Base-by-base conservation (phyloP, 2,797 vertebrate species). In the Gallinago stenura region DNA sequence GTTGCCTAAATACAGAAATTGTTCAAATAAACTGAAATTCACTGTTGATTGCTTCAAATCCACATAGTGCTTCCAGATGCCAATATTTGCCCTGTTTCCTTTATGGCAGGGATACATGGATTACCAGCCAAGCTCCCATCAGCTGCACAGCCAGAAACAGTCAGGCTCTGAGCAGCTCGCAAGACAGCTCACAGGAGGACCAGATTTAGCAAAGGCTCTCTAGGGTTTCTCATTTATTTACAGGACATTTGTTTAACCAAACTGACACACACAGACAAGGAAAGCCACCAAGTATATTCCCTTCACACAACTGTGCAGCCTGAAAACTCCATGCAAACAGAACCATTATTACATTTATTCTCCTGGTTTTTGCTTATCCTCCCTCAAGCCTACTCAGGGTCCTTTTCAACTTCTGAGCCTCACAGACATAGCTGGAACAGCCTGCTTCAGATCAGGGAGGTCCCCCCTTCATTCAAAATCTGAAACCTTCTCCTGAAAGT, bases 321-420 rank as follows among this genome's bases (percentile, higher is more conserved):
- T 76, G 62, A 68, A 85, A 79, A 89, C 35, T 71, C 58, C 90
- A 22, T 10, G 60, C 43, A 79, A 94, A 94, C 76, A 83, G 51
- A 90, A 61, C 58, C 56, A 41, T 80, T 85, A 91, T 65, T 89
- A 71, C 75, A 39, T 60, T 91, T 88, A 72, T 80, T 54, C 58
- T 84, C 56, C 70, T 89, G 88, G 78, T 50, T 91, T 90, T 57
- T 68, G 28, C 73, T 90, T 54, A 87, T 83, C 57, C 39, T 92
- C 65, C 81, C 81, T 43, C n/a, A 33, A 83, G 77, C 35, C 30
- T 90, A 22, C 69, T 75, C 66, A 82, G 79, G 20, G 37, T 54
- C 31, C 80, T 83, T 80, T 65, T 53, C 62, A 73, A 45, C 56
- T 46, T 79, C 28, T 57, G 71, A 87, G 62, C 46, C 68, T 68